These are phyloP conservation scores for Aquatica leii DNA, from an alignment of 2,888 invertebrate species.

Conservation along the genomic window DNA sequence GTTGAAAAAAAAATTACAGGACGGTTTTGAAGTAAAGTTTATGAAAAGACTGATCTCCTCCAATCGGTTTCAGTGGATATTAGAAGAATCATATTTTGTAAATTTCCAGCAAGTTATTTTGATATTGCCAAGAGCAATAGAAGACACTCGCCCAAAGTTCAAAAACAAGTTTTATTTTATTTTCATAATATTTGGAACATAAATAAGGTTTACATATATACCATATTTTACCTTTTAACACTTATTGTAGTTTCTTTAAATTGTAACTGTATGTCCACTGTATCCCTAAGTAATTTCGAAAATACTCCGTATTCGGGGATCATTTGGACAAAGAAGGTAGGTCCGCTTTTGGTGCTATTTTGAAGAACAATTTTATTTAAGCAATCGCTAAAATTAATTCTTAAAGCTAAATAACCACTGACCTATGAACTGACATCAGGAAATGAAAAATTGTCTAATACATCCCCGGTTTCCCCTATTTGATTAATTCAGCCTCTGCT, in stretches of 20 bases:
- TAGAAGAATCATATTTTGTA: too few relatives aligned
- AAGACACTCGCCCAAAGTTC: conserved; percentile 1
- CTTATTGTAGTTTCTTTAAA: background rate
- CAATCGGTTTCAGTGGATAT: background rate
- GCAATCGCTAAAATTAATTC: too few relatives aligned
- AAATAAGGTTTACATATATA: background rate
- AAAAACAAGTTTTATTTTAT: background rate
- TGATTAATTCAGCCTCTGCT: too few relatives aligned
- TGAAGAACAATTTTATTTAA: background rate
- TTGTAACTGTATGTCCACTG: background rate
- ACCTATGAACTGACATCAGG: background rate
- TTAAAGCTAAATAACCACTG: background rate
- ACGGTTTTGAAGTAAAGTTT: background rate
- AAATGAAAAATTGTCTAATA: background rate
- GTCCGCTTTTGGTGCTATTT: background rate
- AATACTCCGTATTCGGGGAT: background rate
- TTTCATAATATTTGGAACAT: background rate
- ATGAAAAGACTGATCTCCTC: background rate
- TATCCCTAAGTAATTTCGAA: background rate
- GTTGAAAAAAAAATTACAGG: background rate
- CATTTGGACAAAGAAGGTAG: background rate
- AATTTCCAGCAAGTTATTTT: background rate
- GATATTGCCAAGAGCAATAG: background rate
- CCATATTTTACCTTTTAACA: background rate
- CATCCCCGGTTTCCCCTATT: too few relatives aligned